Evolutionary conservation across 2,113 vertebrate species (phyloP).

Genomic region (Anoplopoma fimbria): DNA sequence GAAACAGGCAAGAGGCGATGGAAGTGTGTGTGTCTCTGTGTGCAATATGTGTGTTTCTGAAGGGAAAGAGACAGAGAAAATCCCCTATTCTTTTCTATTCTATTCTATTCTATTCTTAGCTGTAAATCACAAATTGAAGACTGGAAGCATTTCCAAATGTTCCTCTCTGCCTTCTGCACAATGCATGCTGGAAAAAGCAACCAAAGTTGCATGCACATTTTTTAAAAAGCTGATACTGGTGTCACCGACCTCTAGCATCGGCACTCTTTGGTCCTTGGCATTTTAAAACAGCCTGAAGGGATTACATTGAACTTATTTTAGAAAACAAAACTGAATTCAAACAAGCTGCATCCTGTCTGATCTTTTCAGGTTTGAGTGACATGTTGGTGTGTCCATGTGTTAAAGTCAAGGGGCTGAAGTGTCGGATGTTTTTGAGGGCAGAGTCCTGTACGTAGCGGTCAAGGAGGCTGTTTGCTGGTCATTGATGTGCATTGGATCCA

Average conservation of each 20-base stretch:
- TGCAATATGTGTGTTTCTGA: conserved; percentile 15
- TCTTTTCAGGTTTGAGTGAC: neutral
- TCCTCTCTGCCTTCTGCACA: neutral
- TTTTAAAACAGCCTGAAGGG: neutral
- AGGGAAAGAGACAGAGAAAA: conserved; percentile 10
- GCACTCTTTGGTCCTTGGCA: neutral
- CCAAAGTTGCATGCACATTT: neutral
- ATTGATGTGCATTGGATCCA: conserved; percentile 4
- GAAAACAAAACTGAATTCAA: conserved; percentile 4
- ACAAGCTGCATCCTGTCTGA: neutral
- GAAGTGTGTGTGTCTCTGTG: conserved; percentile 37
- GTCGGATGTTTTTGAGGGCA: neutral
- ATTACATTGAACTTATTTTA: neutral
- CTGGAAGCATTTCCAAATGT: neutral
- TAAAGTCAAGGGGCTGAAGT: neutral
- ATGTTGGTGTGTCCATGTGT: neutral
- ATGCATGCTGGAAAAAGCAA: neutral
- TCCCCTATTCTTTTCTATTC: conserved; percentile 2
- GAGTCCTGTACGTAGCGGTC: neutral
- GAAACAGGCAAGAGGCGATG: conserved; percentile 68
- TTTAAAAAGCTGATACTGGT: neutral
- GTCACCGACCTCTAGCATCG: neutral
- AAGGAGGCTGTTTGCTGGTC: conserved; percentile 4
- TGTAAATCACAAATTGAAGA: neutral
- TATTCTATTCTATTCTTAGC: neutral